Evolutionary conservation across 2,797 vertebrate species (phyloP), one percentile per base, ranked within the genome.

Genomic region (Simalia tracyae): DNA sequence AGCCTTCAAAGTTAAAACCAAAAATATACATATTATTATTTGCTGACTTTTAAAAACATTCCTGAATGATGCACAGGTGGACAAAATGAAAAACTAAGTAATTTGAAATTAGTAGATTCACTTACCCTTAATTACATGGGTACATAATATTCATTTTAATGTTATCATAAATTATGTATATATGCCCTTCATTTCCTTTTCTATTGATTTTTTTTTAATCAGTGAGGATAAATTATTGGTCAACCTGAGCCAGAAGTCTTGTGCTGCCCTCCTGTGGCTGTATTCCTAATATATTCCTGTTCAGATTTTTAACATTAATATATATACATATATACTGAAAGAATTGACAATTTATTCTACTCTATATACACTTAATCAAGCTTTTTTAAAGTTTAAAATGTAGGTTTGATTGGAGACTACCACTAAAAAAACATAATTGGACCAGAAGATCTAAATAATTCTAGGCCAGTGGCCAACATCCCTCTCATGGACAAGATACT

Each of bases 261-360:
- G 2, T 94, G 46, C 22, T 94, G 46, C 72, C n/a, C 46, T 93
- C 85, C 86, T 84, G 88, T 93, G 88, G 89, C 90, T 36, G 0
- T 15, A 28, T 28, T 0, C 59, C 0, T 36, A 3, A 15, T 86
- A 63, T 46, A 84, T 36, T 17, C 91, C 89, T 15, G 19, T 5
- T 89, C 1, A 66, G 17, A 0, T 22, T 88, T 0, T 76, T 28
- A 91, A 93, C 56, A 8, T 42, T 36, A 36, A 36, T 36, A 36
- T 36, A 36, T 36, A 36, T 36, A 36, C 36, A 36, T 36, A 26
- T 4, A 90, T 0, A 0, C 85, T 93, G 87, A 56, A 92, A 9
- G 6, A 66, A 81, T 59, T 81, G 72, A 81, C 42, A 81, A 46
- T 81, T 81, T 81, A 46, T 36, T 81, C 46, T 4, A 3, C 0